phyloP scores from a whole-genome alignment of 2,113 vertebrate genomes.

The Boleophthalmus pectinirostris region DNA sequence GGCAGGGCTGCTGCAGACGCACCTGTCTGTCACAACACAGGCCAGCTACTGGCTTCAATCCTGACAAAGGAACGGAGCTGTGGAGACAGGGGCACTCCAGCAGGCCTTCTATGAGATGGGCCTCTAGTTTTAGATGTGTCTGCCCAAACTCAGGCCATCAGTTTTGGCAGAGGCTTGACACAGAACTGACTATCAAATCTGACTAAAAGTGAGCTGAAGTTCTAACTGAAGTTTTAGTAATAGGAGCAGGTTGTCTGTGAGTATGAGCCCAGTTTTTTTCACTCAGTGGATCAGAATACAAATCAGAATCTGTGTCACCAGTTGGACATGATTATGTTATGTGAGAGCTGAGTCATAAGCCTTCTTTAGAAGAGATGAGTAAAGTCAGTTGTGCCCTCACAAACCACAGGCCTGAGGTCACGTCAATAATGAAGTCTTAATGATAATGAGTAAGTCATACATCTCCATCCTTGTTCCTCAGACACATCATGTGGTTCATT shows the following conservation, averaged over 20 bases:
- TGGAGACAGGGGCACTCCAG: background rate
- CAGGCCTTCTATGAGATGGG: background rate
- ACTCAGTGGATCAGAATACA: background rate
- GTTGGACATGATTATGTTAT: background rate
- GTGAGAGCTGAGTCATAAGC: background rate
- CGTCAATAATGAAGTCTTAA: background rate
- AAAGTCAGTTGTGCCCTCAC: background rate
- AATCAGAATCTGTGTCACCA: background rate
- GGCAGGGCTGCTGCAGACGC: slow-evolving; percentile 45
- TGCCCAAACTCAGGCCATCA: background rate
- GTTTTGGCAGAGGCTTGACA: background rate
- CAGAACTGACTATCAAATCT: background rate
- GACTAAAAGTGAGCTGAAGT: background rate
- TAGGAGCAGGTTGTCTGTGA: background rate
- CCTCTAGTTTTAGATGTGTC: background rate
- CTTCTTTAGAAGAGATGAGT: background rate
- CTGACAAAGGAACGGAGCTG: slow-evolving; percentile 19
- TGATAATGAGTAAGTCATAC: background rate
- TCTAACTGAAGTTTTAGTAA: background rate
- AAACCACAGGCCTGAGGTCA: background rate
- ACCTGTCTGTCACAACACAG: slow-evolving; percentile 48
- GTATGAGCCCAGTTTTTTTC: background rate
- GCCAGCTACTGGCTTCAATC: slow-evolving; percentile 57
- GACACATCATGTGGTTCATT: slow-evolving; percentile 20
- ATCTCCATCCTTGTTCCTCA: slow-evolving; percentile 7